Base-by-base conservation (phyloP, 2,797 vertebrate species). In the Malurus leucopterus region DNA sequence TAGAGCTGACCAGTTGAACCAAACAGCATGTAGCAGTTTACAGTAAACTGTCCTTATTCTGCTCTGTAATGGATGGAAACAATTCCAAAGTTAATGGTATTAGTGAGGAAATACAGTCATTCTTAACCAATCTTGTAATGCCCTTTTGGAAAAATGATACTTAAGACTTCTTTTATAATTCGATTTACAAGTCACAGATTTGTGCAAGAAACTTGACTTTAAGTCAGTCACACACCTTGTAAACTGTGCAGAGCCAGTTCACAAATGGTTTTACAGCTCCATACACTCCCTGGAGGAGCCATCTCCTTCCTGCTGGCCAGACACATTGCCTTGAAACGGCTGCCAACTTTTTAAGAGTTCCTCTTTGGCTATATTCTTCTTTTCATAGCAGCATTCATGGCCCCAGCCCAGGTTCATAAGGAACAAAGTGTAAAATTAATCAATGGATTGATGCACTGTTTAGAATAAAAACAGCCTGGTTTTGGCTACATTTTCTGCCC, bases 401-500 rank as follows among this genome's bases (percentile, higher is more conserved):
- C 93, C 89, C 94, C 85, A 85, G 85, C 90, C 77, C 88, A 92
- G 94, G 92, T 96, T 96, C 96, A 91, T 95, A 94, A 96, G 73
- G 93, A 96, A 92, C 88, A 93, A 96, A 89, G 67, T 96, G 92
- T 95, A 96, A 94, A 95, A 96, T 95, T 96, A 96, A 96, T 91
- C 89, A 96, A 86, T 91, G 92, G 81, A 87, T 91, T 93, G 91
- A 96, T 96, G 85, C 81, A 94, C 77, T 95, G 91, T 93, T 96
- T 96, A 94, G 78, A 95, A 95, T 88, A 88, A 95, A 95, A 97
- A 81, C 90, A 91, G 92, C 81, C 55, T 9, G 17, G 41, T 65
- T 95, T 94, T 95, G 93, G 86, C 91, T 94, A 59, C 40, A 11
- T 95, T 95, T 96, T 93, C 75, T 84, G 65, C 73, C 78, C 81